phyloP scores from a whole-genome alignment of 2,113 vertebrate genomes.

The Dissostichus mawsoni region DNA sequence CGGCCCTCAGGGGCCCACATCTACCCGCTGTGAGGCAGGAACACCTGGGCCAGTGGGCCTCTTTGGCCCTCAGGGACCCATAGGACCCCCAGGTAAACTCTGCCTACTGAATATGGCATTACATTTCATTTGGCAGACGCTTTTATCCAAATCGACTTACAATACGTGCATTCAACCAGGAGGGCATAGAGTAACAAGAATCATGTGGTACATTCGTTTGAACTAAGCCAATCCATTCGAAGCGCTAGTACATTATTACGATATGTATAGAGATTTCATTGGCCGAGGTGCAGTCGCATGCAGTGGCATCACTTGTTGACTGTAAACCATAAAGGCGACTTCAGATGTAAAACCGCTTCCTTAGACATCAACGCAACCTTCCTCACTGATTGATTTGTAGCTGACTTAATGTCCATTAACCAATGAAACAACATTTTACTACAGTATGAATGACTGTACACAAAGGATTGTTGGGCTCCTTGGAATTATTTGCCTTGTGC shows the following conservation, averaged over 20 bases:
- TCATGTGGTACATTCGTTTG: too few relatives aligned
- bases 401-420: conserved; percentile 80
- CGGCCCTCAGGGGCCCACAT: conserved; percentile 48
- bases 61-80: conserved; percentile 56
- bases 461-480: conserved; percentile 79
- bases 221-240: too few relatives aligned
- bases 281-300: too few relatives aligned
- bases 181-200: too few relatives aligned
- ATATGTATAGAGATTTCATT: too few relatives aligned
- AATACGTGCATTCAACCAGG: too few relatives aligned
- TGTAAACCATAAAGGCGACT: conserved; percentile 76
- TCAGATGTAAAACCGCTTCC: conserved; percentile 72
- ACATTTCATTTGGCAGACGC: too few relatives aligned
- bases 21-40: conserved; percentile 53
- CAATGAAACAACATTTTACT: conserved; percentile 81
- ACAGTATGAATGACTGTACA: conserved; percentile 82
- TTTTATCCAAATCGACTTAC: too few relatives aligned
- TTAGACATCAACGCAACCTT: conserved; percentile 66
- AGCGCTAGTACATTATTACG: too few relatives aligned
- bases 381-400: conserved; percentile 66
- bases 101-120: not conserved
- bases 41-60: conserved; percentile 43
- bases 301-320: conserved; percentile 36
- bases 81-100: conserved; percentile 70
- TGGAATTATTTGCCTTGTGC: conserved; percentile 88